phyloP scores from a whole-genome alignment of 1,140 invertebrate species.

The Pseudomyrmex flavicornis region DNA sequence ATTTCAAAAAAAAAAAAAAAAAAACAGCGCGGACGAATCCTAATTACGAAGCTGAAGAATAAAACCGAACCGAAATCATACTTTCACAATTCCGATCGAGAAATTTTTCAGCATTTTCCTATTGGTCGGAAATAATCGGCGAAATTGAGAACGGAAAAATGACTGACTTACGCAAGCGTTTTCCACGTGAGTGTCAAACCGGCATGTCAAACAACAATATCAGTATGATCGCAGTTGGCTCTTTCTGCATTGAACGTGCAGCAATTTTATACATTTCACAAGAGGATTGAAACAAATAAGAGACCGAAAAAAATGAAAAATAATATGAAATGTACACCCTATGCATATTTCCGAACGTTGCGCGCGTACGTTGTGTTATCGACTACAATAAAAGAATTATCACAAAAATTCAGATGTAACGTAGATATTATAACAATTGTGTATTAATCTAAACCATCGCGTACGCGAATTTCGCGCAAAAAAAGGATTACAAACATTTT shows the following conservation, averaged over 20 bases:
- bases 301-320: conserved; percentile 5
- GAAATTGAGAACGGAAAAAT: background rate
- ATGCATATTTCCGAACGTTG: background rate
- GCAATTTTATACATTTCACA: conserved; percentile 56
- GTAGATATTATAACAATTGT: background rate
- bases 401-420: background rate
- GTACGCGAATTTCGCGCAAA: background rate
- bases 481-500: conserved; percentile 11
- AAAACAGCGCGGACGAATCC: background rate
- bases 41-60: background rate
- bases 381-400: conserved; percentile 30
- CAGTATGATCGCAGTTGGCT: conserved; percentile 40
- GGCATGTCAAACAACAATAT: conserved; percentile 42
- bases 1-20: too few species aligned
- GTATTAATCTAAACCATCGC: background rate
- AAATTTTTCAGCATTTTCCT: background rate
- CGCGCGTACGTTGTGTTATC: background rate
- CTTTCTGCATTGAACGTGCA: conserved; percentile 1
- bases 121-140: background rate
- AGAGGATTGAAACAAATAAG: conserved; percentile 46
- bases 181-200: conserved; percentile 16
- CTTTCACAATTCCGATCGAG: background rate
- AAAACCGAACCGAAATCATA: background rate
- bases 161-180: background rate
- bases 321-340: background rate